Base-by-base conservation (phyloP, 2,888 invertebrate genomes). In the Pardosa pseudoannulata region DNA sequence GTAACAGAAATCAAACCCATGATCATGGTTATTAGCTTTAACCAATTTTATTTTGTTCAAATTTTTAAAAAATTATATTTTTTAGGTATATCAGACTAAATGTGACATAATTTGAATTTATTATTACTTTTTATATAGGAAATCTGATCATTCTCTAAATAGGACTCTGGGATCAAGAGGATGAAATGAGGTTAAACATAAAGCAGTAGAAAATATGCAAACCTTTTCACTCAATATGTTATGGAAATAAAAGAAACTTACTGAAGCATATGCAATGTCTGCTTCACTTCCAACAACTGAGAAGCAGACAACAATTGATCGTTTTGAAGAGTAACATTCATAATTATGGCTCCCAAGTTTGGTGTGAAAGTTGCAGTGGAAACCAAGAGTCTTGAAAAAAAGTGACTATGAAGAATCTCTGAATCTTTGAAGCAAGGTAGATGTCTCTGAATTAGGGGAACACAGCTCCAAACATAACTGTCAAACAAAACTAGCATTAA, bases 261-360 rank as follows among this genome's bases (percentile, higher is more conserved):
- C 87, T 78, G 6, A 23, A 87, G 41, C 11, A 70, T 28, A 46
- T 81, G 78, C 11, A 41, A 62, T 11, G 23, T 11, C 32, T 27
- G 27, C 27, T 64, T 56, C n/a, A 87, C 46, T 78, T 81, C 87
- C 5, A 87, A 27, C 6, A 78, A 29, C 73, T 87, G 87, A 27
- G 81, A 81, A 19, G 87, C 62, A 67, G 78, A 64, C 31, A 62
- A 19, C 1, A 28, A 16, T 9, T 73, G 23, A 0, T 16, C 28
- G 62, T 7, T 39, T n/a, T 28, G 23, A 13, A 73, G n/a, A 1
- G 81, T 87, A 19, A 72, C 67, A 78, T 87, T 81, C 16, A 87
- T 79, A 23, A 78, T 46, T 39, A 79, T 62, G 19, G 81, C 46
- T 29, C 39, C 56, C 19, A 87, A 64, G 9, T 28, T 56, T 1